phyloP scores from a whole-genome alignment of 2,113 vertebrate species.

The Merops nubicus region DNA sequence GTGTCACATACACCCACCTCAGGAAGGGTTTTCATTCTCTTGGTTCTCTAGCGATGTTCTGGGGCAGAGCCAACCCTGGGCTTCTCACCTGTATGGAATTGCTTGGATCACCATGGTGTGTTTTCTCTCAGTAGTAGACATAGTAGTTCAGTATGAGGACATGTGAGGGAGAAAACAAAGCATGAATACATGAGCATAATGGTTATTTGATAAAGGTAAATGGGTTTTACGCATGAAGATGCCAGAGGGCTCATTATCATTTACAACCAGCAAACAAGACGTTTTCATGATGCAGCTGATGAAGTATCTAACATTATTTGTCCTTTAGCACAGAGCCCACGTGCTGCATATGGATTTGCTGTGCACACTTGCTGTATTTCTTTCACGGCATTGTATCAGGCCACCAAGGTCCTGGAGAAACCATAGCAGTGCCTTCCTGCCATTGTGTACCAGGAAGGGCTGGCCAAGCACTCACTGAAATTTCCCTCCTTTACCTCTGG shows the following conservation, averaged over 20 bases:
- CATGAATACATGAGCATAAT: accelerated
- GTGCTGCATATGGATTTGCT: not conserved
- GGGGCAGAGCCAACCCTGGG: too few relatives aligned
- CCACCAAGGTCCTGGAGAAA: slow-evolving; percentile 76
- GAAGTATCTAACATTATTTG: not conserved
- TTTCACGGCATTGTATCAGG: slow-evolving; percentile 55
- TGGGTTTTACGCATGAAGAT: not conserved
- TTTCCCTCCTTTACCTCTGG: slow-evolving; percentile 15
- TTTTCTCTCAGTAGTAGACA: not conserved
- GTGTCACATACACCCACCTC: too few relatives aligned
- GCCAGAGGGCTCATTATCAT: not conserved
- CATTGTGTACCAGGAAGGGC: slow-evolving; percentile 87
- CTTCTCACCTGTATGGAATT: not conserved
- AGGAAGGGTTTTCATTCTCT: not conserved
- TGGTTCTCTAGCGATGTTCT: not conserved
- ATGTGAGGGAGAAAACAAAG: not conserved
- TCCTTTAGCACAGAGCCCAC: not conserved
- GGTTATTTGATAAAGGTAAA: not conserved
- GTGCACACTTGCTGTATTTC: not conserved
- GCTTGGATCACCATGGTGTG: not conserved
- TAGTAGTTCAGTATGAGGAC: not conserved
- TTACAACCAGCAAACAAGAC: not conserved
- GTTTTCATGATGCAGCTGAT: not conserved
- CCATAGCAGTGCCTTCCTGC: slow-evolving; percentile 82
- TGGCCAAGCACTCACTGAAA: slow-evolving; percentile 17